phyloP scores from a whole-genome alignment of 1,140 invertebrate genomes.

The Drosophila subpulchrella region DNA sequence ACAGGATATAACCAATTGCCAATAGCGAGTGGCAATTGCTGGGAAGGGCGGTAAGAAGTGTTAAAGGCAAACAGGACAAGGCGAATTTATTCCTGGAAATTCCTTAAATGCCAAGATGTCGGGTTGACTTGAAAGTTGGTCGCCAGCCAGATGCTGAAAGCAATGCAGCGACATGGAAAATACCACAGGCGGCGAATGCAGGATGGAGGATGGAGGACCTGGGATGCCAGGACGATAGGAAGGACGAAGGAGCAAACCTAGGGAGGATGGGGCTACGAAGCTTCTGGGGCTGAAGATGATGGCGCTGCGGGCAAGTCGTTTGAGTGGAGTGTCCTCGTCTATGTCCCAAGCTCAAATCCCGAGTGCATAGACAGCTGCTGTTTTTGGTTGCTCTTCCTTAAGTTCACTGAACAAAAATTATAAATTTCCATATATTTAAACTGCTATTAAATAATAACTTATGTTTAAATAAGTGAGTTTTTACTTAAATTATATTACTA shows the following conservation, averaged over 20 bases:
- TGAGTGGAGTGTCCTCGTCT: conserved; percentile 50
- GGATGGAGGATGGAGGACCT: no score
- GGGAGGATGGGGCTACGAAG: conserved; percentile 1
- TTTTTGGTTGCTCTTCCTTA: conserved; percentile 2
- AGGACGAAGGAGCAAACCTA: neutral
- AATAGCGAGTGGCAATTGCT: no score
- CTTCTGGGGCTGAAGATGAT: conserved; percentile 30
- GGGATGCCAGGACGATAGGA: conserved; percentile 12
- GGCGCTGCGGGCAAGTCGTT: conserved; percentile 41
- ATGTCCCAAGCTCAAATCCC: conserved; percentile 71
- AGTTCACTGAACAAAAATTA: conserved; percentile 19
- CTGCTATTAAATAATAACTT: neutral
- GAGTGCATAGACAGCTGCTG: conserved; percentile 74
- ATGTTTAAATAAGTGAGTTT: no score
- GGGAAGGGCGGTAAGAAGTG: conserved; percentile 20
- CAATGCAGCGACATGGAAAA: conserved; percentile 78
- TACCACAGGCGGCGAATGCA: conserved; percentile 70
- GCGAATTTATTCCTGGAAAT: conserved; percentile 58
- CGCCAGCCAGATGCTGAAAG: conserved; percentile 67
- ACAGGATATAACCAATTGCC: conserved; percentile 11
- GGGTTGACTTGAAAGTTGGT: conserved; percentile 46
- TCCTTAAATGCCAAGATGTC: conserved; percentile 52
- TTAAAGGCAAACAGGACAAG: conserved; percentile 67
- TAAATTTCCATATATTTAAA: neutral
- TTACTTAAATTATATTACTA: no score